A percentile compares a stretch with the other conserved stretches of the same genome.
Evolutionary conservation across 2,888 invertebrate genomes (phyloP).

Genomic region (Therioaphis trifolii): DNA sequence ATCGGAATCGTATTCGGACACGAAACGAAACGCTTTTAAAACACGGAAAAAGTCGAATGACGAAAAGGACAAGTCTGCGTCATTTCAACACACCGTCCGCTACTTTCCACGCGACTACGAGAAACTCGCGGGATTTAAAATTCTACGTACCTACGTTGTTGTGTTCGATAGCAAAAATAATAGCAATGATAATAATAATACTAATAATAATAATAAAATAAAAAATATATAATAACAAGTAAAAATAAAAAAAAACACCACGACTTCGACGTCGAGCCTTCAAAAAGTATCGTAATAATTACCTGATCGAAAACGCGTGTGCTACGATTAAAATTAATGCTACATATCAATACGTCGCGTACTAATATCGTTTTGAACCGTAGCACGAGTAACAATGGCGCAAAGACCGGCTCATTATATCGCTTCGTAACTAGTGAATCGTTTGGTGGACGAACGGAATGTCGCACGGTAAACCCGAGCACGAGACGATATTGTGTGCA

Average conservation of each 20-base stretch:
- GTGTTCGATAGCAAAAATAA: too few species aligned
- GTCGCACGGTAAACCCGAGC: conserved; percentile 10
- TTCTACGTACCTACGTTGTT: too few species aligned
- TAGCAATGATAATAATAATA: too few species aligned
- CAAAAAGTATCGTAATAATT: background rate
- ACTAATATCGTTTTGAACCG: background rate
- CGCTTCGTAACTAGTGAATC: conserved; percentile 11
- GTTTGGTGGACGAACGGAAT: conserved; percentile 36
- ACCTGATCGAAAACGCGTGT: background rate
- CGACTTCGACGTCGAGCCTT: background rate
- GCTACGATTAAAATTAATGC: background rate
- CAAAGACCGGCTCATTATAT: background rate
- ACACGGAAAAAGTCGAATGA: too few species aligned
- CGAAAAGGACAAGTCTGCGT: too few species aligned
- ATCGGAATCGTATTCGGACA: too few species aligned
- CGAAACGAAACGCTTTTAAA: too few species aligned
- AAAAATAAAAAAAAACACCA: too few species aligned
- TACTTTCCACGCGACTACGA: too few species aligned
- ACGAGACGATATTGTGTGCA: conserved; percentile 30
- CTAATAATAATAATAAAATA: background rate
- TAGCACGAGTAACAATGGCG: background rate
- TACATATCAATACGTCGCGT: background rate
- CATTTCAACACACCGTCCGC: too few species aligned
- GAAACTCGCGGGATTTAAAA: too few species aligned
- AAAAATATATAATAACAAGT: background rate